Conservation (phyloP, 2,888 invertebrate genomes). For the Caenorhabditis imperialis region DNA sequence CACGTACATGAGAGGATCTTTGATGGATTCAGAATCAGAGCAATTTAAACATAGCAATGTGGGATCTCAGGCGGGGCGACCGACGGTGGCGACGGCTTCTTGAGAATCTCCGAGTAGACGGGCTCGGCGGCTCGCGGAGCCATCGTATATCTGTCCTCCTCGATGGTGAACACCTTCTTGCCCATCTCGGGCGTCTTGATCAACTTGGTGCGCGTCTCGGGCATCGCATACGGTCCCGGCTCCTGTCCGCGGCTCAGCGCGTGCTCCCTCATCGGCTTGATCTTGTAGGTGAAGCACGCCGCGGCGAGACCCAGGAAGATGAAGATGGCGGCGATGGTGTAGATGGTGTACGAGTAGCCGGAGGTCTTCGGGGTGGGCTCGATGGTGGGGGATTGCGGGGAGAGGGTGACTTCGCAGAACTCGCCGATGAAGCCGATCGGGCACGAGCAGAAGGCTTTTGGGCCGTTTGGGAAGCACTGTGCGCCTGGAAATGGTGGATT, state of each 20-base stretch:
- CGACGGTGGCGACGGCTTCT: constrained; percentile 21
- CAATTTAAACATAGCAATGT: constrained; percentile 18
- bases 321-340: constrained; percentile 17
- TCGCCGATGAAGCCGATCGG: constrained; percentile 38
- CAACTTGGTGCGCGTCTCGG: constrained; percentile 31
- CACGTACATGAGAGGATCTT: neutral
- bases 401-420: constrained; percentile 37
- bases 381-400: constrained; percentile 7
- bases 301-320: neutral
- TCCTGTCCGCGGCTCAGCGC: constrained; percentile 20
- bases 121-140: constrained; percentile 12
- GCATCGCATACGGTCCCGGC: constrained; percentile 14
- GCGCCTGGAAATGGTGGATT: constrained; percentile 26
- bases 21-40: neutral
- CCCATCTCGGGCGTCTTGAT: neutral
- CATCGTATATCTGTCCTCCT: constrained; percentile 30
- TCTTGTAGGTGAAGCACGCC: constrained; percentile 27
- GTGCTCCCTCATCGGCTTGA: constrained; percentile 12
- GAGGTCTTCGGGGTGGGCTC: constrained; percentile 11
- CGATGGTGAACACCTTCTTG: constrained; percentile 44
- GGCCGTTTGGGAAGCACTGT: constrained; percentile 48
- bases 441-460: constrained; percentile 39
- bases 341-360: constrained; percentile 22
- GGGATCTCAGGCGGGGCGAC: constrained; percentile 17
- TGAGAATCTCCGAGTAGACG: constrained; percentile 27